Evolutionary conservation across 2,888 invertebrate species (phyloP).

Genomic region (Drosophila seclusa): DNA sequence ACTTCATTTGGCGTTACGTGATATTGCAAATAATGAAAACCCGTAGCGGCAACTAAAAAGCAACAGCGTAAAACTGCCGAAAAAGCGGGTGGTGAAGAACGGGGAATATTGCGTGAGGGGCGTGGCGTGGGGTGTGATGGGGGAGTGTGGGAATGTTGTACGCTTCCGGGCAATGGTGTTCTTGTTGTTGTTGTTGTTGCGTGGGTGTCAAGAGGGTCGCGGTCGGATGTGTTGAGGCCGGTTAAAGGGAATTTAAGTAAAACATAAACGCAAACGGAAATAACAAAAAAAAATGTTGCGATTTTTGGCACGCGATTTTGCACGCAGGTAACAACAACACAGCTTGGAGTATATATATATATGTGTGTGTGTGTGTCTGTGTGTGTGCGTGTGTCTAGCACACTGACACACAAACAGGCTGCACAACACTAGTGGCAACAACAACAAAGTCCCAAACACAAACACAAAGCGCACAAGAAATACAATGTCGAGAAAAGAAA

Average conservation of each 20-base stretch:
- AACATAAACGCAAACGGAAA: constrained; percentile 80
- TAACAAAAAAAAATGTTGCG: constrained; percentile 62
- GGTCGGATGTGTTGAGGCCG: constrained; percentile 77
- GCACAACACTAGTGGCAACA: constrained; percentile 30
- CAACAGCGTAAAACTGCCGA: constrained; percentile 59
- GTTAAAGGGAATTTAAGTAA: constrained; percentile 78
- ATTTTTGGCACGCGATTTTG: constrained; percentile 62
- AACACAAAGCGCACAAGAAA: constrained; percentile 51
- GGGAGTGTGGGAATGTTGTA: neutral
- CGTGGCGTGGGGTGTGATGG: neutral
- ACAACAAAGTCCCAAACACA: constrained; percentile 30
- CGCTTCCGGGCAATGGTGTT: constrained; percentile 32
- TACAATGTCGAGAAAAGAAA: neutral
- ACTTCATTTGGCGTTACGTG: constrained; percentile 76
- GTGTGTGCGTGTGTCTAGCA: constrained; percentile 33
- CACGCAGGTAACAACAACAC: constrained; percentile 49
- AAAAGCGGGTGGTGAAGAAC: neutral
- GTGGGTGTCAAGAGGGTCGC: constrained; percentile 25
- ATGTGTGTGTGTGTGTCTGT: constrained; percentile 11
- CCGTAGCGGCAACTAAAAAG: constrained; percentile 50
- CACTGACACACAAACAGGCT: constrained; percentile 60
- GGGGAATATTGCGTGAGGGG: constrained; percentile 49
- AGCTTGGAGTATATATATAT: constrained; percentile 4
- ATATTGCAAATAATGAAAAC: constrained; percentile 72
- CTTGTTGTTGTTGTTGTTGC: neutral